These are phyloP conservation scores for Acleris literana DNA, from an alignment of 2,888 invertebrate species.

Conservation along the genomic window DNA sequence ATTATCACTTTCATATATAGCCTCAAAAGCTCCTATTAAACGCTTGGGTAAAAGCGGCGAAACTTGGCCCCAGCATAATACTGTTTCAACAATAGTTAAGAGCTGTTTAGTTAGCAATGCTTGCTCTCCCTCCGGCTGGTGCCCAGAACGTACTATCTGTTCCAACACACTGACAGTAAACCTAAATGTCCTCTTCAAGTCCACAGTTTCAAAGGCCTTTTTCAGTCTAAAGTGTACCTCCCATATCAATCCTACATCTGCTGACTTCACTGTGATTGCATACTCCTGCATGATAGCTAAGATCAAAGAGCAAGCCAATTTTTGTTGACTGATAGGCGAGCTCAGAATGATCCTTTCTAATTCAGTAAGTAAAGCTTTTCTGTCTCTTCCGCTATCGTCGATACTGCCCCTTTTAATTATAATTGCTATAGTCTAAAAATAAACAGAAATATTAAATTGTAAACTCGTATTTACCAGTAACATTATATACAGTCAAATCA, in stretches of 20 bases:
- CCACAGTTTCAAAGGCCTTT: slow-evolving; percentile 91
- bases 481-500: not conserved
- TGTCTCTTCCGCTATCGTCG: slow-evolving; percentile 87
- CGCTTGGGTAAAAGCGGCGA: slow-evolving; percentile 87
- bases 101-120: slow-evolving; percentile 86
- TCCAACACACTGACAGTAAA: slow-evolving; percentile 75
- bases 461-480: not conserved
- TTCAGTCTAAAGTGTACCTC: slow-evolving; percentile 93
- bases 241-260: slow-evolving; percentile 94
- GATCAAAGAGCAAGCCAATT: slow-evolving; percentile 92
- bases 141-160: slow-evolving; percentile 72
- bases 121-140: slow-evolving; percentile 77
- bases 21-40: slow-evolving; percentile 88
- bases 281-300: slow-evolving; percentile 94
- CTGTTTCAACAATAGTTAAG: slow-evolving; percentile 90
- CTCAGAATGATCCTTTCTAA: slow-evolving; percentile 91
- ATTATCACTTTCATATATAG: slow-evolving; percentile 87
- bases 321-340: slow-evolving; percentile 90
- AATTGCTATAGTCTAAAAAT: slow-evolving; percentile 89
- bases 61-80: slow-evolving; percentile 92
- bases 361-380: slow-evolving; percentile 87
- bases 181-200: slow-evolving; percentile 90
- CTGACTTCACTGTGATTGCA: slow-evolving; percentile 92
- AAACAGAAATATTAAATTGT: slow-evolving; percentile 41
- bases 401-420: slow-evolving; percentile 93